phyloP scores from a whole-genome alignment of 1,140 invertebrate species.

The Caenorhabditis tropicalis region DNA sequence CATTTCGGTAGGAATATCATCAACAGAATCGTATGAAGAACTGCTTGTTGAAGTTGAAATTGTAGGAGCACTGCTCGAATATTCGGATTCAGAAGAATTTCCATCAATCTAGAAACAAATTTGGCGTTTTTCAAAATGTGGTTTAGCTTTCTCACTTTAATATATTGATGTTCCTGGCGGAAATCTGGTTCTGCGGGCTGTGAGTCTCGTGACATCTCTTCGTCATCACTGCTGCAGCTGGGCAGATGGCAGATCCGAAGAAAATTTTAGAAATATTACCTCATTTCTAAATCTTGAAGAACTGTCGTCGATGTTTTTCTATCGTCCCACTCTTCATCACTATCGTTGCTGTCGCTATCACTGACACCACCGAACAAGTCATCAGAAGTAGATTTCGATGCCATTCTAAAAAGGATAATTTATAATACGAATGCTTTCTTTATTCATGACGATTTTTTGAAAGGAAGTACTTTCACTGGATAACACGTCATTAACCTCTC shows the following conservation, averaged over 20 bases:
- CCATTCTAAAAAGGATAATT: background rate
- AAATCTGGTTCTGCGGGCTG: background rate
- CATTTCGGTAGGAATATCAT: too few species aligned
- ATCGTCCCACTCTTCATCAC: background rate
- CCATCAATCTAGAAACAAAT: too few species aligned
- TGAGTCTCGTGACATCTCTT: background rate
- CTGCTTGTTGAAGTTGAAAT: background rate
- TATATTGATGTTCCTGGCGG: too few species aligned
- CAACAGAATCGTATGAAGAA: background rate
- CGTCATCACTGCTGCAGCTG: conserved; percentile 22
- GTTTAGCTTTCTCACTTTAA: too few species aligned
- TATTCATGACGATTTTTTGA: background rate
- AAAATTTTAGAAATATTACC: background rate
- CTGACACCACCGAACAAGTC: conserved; percentile 18
- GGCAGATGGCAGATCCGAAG: background rate
- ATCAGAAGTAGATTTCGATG: background rate
- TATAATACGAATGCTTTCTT: background rate
- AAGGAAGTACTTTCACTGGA: background rate
- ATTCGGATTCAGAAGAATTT: background rate
- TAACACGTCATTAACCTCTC: too few species aligned
- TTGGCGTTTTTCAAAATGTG: too few species aligned
- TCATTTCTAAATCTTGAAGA: conserved; percentile 17
- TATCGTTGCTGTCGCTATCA: background rate
- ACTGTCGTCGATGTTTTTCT: background rate
- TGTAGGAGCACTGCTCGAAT: background rate